Evolutionary conservation across 2,888 invertebrate species (phyloP).

Genomic region (Xestoiulus laeticollis): DNA sequence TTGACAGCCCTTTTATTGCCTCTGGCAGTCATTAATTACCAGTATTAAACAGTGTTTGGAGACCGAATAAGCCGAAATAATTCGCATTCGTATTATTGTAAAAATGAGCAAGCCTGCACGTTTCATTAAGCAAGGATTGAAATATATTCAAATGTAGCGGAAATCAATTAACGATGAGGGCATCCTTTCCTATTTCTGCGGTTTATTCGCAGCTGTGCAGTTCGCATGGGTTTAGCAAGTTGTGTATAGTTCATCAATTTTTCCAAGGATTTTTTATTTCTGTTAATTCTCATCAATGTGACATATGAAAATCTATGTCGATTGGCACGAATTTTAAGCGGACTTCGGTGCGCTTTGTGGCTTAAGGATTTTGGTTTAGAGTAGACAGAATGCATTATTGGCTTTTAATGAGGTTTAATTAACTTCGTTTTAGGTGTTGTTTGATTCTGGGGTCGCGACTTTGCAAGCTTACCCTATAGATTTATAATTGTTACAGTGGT

Average conservation of each 20-base stretch:
- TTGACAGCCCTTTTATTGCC: background rate
- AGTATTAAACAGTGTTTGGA: background rate
- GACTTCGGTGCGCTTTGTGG: background rate
- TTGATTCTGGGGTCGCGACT: too few relatives aligned
- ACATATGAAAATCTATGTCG: background rate
- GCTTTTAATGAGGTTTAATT: background rate
- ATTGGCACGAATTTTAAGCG: background rate
- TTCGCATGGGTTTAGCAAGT: background rate
- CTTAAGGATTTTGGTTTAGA: too few relatives aligned
- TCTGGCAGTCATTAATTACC: background rate
- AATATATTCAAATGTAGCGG: constrained; percentile 15
- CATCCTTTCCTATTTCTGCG: background rate
- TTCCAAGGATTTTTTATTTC: background rate
- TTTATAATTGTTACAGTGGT: too few relatives aligned
- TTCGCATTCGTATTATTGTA: background rate
- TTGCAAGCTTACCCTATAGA: too few relatives aligned
- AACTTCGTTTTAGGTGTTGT: background rate
- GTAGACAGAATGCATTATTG: too few relatives aligned
- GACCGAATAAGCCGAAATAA: background rate
- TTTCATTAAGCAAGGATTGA: background rate
- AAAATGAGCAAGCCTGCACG: background rate
- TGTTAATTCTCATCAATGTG: background rate
- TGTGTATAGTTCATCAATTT: background rate
- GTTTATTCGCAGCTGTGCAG: background rate
- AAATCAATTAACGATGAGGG: constrained; percentile 31